These are phyloP conservation scores for Lymantria monacha DNA, from an alignment of 2,888 invertebrate species.

Conservation along the genomic window DNA sequence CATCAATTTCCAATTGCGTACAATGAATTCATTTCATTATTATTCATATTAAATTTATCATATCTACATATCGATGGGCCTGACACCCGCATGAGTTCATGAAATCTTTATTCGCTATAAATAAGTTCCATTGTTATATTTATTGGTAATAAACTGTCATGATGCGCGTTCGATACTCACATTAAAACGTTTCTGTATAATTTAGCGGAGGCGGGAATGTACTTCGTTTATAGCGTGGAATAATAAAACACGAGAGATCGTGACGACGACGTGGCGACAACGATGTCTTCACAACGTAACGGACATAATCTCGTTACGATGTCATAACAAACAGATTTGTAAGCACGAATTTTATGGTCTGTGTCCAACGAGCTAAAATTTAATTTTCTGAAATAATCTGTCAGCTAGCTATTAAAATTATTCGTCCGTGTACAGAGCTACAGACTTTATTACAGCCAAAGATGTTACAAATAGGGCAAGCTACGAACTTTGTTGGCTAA, in stretches of 20 bases:
- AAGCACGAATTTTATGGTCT: constrained; percentile 80
- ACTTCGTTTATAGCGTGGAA: constrained; percentile 67
- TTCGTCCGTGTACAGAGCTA: constrained; percentile 64
- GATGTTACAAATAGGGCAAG: constrained; percentile 36
- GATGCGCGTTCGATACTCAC: constrained; percentile 54
- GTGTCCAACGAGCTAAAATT: constrained; percentile 81
- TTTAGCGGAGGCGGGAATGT: constrained; percentile 48
- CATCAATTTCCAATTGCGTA: constrained; percentile 22
- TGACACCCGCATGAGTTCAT: constrained; percentile 56
- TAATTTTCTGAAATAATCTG: constrained; percentile 82
- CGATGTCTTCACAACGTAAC: constrained; percentile 72
- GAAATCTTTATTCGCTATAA: constrained; percentile 55
- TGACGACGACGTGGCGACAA: constrained; percentile 68
- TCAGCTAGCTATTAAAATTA: constrained; percentile 77
- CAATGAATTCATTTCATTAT: constrained; percentile 24
- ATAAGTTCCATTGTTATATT: constrained; percentile 60
- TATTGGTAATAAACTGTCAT: constrained; percentile 62
- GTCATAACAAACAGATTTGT: constrained; percentile 83
- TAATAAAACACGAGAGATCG: constrained; percentile 74
- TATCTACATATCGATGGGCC: constrained; percentile 35
- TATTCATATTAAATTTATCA: constrained; percentile 31
- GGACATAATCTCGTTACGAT: constrained; percentile 82
- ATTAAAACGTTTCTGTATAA: constrained; percentile 68
- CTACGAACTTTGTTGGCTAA: constrained; percentile 27
- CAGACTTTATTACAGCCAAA: constrained; percentile 51